A percentile compares a stretch with the other conserved stretches of the same genome.
phyloP scores from a whole-genome alignment of 1,140 invertebrate species.

The Heliconius eleuchia region DNA sequence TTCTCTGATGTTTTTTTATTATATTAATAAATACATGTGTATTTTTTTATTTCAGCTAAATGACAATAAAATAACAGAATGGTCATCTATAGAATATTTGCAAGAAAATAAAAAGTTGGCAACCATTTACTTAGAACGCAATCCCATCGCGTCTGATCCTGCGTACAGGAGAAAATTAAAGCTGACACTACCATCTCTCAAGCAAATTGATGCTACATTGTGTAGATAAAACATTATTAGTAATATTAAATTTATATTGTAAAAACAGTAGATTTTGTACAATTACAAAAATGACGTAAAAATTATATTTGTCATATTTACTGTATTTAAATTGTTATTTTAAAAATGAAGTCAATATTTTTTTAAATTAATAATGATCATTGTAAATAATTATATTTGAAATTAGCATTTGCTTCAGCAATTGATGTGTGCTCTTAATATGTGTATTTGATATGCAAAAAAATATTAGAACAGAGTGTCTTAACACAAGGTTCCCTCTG shows the following conservation, averaged over 20 bases:
- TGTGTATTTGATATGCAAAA: too few relatives aligned
- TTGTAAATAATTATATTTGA: too few relatives aligned
- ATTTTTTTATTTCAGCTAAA: constrained; percentile 88
- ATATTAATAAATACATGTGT: constrained; percentile 15
- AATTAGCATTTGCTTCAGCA: too few relatives aligned
- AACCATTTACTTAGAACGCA: constrained; percentile 97
- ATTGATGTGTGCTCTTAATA: too few relatives aligned
- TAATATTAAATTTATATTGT: background rate
- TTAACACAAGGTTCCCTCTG: too few relatives aligned
- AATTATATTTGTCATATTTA: too few relatives aligned
- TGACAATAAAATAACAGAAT: constrained; percentile 93
- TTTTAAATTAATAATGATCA: too few relatives aligned
- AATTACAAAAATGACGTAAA: background rate
- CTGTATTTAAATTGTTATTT: too few relatives aligned
- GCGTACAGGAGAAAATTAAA: constrained; percentile 96
- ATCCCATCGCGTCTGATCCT: constrained; percentile 92
- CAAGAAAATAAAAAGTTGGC: constrained; percentile 87
- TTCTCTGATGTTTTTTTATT: background rate
- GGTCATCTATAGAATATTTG: constrained; percentile 91
- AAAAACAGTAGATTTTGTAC: background rate
- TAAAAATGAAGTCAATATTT: too few relatives aligned
- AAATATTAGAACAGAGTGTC: too few relatives aligned
- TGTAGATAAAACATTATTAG: constrained; percentile 82
- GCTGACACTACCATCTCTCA: constrained; percentile 91
- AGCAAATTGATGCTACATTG: constrained; percentile 97